A percentile compares a stretch with the other conserved stretches of the same genome.
Conservation (phyloP, 1,140 invertebrate genomes). For the Subanguina moxae region DNA sequence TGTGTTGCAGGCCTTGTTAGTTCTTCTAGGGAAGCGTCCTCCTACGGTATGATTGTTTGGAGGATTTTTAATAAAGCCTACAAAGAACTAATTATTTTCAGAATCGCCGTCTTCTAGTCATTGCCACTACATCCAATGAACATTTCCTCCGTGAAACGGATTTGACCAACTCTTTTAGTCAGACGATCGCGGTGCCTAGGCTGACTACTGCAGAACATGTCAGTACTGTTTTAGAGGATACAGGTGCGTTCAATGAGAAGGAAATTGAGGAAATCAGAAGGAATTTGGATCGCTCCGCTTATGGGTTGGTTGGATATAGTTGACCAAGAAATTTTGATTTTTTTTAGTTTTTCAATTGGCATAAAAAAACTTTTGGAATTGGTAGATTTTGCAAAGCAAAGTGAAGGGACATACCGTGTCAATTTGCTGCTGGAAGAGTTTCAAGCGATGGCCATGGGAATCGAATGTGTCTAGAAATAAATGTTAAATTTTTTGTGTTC, state of each 20-base stretch:
- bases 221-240: slow-evolving; percentile 39
- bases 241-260: slow-evolving; percentile 21
- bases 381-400: slow-evolving; percentile 42
- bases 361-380: slow-evolving; percentile 44
- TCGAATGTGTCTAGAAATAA: too few relatives aligned
- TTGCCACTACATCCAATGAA: slow-evolving; percentile 52
- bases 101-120: slow-evolving; percentile 49
- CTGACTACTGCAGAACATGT: slow-evolving; percentile 32
- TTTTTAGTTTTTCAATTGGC: slow-evolving; percentile 33
- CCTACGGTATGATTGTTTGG: slow-evolving; percentile 63
- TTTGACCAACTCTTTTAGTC: slow-evolving; percentile 37
- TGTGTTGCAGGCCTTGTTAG: slow-evolving; percentile 86
- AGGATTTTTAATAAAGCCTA: too few relatives aligned
- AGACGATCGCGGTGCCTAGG: slow-evolving; percentile 36
- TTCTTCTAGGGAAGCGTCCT: slow-evolving; percentile 88
- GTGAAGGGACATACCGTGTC: slow-evolving; percentile 36
- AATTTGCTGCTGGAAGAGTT: slow-evolving; percentile 31
- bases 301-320: too few relatives aligned
- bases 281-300: slow-evolving; percentile 11
- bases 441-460: slow-evolving; percentile 28
- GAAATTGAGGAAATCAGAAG: slow-evolving; percentile 20
- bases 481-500: too few relatives aligned
- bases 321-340: too few relatives aligned
- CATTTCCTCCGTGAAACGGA: slow-evolving; percentile 51
- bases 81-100: slow-evolving; percentile 25